Percentiles rank a stretch among this genome's conserved stretches.
Conservation (phyloP, 2,113 vertebrate genomes). For the Nannospalax galili region DNA sequence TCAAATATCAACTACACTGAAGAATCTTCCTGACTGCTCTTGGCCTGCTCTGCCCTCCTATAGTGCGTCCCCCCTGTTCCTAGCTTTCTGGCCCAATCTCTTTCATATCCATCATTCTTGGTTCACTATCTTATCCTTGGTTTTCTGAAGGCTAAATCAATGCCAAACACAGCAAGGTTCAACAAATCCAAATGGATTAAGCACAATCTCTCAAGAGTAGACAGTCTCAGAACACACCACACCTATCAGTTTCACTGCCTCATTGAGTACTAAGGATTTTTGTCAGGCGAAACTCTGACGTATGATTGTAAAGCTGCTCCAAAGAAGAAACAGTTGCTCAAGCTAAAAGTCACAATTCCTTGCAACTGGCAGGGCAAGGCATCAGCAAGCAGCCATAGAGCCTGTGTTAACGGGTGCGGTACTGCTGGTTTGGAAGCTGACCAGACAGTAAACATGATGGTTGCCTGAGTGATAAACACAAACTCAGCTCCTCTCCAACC, state of each 20-base stretch:
- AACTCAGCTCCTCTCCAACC: constrained; percentile 55
- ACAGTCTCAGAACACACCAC: neutral
- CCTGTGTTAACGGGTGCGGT: constrained; percentile 43
- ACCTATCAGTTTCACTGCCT: constrained; percentile 38
- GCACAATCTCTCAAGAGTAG: neutral
- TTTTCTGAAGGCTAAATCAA: neutral
- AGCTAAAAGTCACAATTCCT: constrained; percentile 71
- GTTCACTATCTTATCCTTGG: neutral
- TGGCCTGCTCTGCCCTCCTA: neutral
- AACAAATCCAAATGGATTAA: neutral
- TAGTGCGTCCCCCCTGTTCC: neutral
- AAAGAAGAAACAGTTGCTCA: constrained; percentile 80
- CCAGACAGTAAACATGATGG: constrained; percentile 64
- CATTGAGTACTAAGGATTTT: constrained; percentile 33
- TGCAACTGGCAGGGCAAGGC: constrained; percentile 67
- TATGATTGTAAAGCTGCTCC: constrained; percentile 59
- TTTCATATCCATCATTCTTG: neutral
- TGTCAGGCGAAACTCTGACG: constrained; percentile 72
- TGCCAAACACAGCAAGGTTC: neutral
- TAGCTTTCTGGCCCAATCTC: neutral
- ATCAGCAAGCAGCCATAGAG: neutral
- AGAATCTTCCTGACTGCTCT: neutral
- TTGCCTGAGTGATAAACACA: constrained; percentile 65
- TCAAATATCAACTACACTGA: neutral
- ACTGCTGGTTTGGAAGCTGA: constrained; percentile 70